phyloP scores from a whole-genome alignment of 2,113 vertebrate genomes.

The Chloroceryle aenea region DNA sequence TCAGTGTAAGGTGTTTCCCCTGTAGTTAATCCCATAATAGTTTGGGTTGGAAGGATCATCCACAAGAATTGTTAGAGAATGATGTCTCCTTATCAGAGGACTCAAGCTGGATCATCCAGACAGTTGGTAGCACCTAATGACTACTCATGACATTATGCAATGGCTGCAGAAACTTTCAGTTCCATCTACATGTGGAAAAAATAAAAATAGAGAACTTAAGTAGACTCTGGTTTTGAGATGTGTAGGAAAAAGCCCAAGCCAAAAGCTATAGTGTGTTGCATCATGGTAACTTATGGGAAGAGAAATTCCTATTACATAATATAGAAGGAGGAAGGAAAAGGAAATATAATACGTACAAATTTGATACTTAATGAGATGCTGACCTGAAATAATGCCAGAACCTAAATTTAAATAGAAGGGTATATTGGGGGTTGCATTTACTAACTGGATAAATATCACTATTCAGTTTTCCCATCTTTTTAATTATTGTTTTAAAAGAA shows the following conservation, averaged over 20 bases:
- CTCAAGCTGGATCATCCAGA: background rate
- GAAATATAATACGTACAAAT: background rate
- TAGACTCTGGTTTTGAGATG: background rate
- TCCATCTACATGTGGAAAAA: background rate
- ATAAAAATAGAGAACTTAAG: conserved; percentile 28
- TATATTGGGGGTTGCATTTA: background rate
- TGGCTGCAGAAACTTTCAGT: background rate
- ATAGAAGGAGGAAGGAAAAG: background rate
- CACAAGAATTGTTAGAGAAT: background rate
- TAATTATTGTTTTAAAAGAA: background rate
- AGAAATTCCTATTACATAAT: background rate
- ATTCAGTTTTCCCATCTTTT: background rate
- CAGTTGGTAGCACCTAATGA: background rate
- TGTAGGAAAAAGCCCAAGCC: background rate
- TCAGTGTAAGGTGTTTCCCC: background rate
- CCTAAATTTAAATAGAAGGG: background rate
- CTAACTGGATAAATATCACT: background rate
- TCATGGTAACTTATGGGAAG: background rate
- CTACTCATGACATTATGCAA: background rate
- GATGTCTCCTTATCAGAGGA: background rate
- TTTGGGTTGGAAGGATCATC: background rate
- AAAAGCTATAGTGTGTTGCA: background rate
- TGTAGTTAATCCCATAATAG: background rate
- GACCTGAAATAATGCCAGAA: background rate
- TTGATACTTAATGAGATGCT: background rate